A percentile compares a stretch with the other conserved stretches of the same genome.
These are phyloP conservation scores for Leptinotarsa undecemlineata DNA, from an alignment of 1,140 invertebrate species.

Conservation along the genomic window DNA sequence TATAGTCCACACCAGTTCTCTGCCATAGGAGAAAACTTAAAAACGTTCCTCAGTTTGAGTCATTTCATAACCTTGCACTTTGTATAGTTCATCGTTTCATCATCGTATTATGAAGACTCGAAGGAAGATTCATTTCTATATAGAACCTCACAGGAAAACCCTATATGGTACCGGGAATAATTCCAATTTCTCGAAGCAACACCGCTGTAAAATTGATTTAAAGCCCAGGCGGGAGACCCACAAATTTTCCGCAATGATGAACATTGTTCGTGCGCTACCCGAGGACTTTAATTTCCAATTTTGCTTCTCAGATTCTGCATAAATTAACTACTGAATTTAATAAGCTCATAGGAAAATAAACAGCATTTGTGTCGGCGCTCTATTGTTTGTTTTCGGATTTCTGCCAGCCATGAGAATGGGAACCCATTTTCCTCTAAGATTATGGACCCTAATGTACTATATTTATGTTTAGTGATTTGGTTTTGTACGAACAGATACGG, in stretches of 20 bases:
- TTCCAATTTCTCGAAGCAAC: constrained; percentile 26
- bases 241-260: constrained; percentile 39
- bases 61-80: too few relatives aligned
- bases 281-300: constrained; percentile 40
- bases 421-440: constrained; percentile 8
- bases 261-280: constrained; percentile 34
- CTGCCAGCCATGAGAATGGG: constrained; percentile 33
- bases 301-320: constrained; percentile 40
- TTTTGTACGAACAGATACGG: constrained; percentile 7
- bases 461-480: constrained; percentile 6
- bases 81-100: too few relatives aligned
- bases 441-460: constrained; percentile 7
- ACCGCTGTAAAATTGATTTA: constrained; percentile 36
- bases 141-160: too few relatives aligned
- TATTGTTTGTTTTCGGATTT: constrained; percentile 37
- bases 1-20: too few relatives aligned
- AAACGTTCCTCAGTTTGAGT: too few relatives aligned
- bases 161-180: neutral
- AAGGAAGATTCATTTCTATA: too few relatives aligned
- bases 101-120: too few relatives aligned
- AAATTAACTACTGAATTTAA: constrained; percentile 41
- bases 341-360: constrained; percentile 43
- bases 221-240: constrained; percentile 28
- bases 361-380: constrained; percentile 36
- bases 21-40: too few relatives aligned